These are phyloP conservation scores for Adelognathus sp. DNA, from an alignment of 2,888 invertebrate genomes.

Conservation along the genomic window DNA sequence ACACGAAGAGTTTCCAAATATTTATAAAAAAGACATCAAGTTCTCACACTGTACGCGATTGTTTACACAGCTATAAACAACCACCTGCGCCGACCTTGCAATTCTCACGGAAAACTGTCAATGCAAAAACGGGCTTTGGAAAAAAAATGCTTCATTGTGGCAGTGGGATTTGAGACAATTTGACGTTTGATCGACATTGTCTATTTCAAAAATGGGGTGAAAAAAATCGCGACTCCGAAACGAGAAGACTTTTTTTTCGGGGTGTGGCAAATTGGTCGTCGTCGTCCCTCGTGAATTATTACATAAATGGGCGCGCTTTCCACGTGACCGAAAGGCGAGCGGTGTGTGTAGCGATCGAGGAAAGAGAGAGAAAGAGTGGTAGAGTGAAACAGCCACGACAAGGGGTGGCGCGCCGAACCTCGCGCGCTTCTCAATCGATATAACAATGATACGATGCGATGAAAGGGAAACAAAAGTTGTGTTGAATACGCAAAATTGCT, in stretches of 20 bases:
- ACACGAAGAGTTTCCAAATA: too few species aligned
- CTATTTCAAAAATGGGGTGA: background rate
- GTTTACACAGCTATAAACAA: conserved; percentile 21
- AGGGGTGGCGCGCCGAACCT: conserved; percentile 64
- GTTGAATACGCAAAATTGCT: conserved; percentile 47
- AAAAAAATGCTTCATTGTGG: background rate
- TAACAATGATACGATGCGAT: conserved; percentile 53
- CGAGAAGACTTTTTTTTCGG: too few species aligned
- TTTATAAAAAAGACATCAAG: background rate
- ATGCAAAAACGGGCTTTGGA: background rate
- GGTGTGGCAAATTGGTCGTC: conserved; percentile 74
- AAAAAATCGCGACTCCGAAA: conserved; percentile 10
- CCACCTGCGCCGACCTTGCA: conserved; percentile 54
- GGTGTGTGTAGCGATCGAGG: too few species aligned
- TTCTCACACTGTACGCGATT: background rate
- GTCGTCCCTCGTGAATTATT: conserved; percentile 63
- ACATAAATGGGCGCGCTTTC: conserved; percentile 73
- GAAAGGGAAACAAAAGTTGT: conserved; percentile 38
- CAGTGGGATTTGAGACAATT: background rate
- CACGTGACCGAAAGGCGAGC: too few species aligned
- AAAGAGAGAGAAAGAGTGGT: too few species aligned
- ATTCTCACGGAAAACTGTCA: conserved; percentile 5
- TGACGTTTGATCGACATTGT: background rate
- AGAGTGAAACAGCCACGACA: conserved; percentile 48
- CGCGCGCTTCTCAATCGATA: conserved; percentile 65